Base-by-base conservation (phyloP, 2,797 vertebrate species). In the Zenarchopterus dispar region DNA sequence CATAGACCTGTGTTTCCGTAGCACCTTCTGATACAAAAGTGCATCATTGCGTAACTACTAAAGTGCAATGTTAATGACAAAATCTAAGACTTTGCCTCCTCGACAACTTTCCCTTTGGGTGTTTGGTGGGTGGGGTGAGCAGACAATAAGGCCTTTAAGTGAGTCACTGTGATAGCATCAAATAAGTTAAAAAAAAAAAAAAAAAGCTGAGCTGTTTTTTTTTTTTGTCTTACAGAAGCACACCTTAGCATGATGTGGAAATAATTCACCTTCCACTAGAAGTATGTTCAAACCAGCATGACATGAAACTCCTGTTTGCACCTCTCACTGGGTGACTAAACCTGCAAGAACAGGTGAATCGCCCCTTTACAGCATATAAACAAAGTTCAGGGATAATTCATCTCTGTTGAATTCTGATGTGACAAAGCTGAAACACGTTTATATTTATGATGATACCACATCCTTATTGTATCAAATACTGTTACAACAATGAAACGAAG, bases 81-180 rank as follows among this genome's bases (percentile, higher is more conserved):
- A n/a, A 33, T 43, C 24, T 8, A 43, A 19, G 26, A 39, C 3
- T 51, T 21, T 9, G 28, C 16, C 45, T 68, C 51, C 68, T 47
- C 42, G 55, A 11, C 21, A 28, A 52, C 50, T 22, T 43, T n/a
- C 22, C 23, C 21, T 36, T 13, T 49, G 39, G 26, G 28, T 43
- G 41, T 26, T n/a, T 58, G 15, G 33, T 66, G 80, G 82, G 85
- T 71, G 77, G 63, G 41, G 81, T 47, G 11, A 23, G 52, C 24
- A 55, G 56, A 87, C 70, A 82, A 76, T 60, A 3, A 41, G 17
- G 26, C 22, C 15, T 64, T 56, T 60, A 39, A 55, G 13, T 77
- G 67, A 84, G 56, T 87, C 82, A 73, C 23, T 41, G 48, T 19
- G 58, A 65, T 58, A 43, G 21, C 82, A 73, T 78, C 52, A 33